Percentiles rank a stretch among this genome's conserved stretches.
Conservation (phyloP, 2,113 vertebrate genomes). For the Chrysemys picta region DNA sequence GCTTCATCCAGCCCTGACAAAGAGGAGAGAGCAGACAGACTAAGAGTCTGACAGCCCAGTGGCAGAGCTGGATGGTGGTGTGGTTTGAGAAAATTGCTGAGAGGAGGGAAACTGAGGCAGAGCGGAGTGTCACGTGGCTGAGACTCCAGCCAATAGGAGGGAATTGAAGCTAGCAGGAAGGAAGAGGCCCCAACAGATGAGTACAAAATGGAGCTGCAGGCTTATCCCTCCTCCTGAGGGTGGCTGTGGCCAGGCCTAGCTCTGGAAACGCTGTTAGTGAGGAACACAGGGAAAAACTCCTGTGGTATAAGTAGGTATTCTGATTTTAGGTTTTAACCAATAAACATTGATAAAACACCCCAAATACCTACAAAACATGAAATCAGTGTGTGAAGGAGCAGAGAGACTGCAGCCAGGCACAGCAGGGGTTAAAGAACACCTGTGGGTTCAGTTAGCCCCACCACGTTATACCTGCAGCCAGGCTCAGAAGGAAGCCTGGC, state of each 20-base stretch:
- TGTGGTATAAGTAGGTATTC: neutral
- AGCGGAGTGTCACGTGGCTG: neutral
- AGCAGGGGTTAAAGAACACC: no score
- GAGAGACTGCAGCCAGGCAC: no score
- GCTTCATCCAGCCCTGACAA: no score
- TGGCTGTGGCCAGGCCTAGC: neutral
- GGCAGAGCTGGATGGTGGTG: neutral
- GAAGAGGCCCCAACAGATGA: neutral
- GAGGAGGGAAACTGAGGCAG: neutral
- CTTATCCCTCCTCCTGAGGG: neutral
- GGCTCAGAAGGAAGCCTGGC: no score
- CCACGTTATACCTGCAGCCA: no score
- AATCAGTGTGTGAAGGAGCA: no score
- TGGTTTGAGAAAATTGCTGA: neutral
- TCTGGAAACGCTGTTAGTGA: neutral
- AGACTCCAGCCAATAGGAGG: neutral
- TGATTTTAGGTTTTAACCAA: no score
- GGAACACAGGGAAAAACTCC: neutral
- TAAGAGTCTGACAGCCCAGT: neutral
- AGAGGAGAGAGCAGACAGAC: no score
- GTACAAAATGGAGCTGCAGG: neutral
- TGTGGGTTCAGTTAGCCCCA: no score
- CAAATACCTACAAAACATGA: no score
- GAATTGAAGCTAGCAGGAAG: neutral
- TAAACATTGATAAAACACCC: no score